phyloP scores from a whole-genome alignment of 2,888 invertebrate species.

The Hybos culiciformis region DNA sequence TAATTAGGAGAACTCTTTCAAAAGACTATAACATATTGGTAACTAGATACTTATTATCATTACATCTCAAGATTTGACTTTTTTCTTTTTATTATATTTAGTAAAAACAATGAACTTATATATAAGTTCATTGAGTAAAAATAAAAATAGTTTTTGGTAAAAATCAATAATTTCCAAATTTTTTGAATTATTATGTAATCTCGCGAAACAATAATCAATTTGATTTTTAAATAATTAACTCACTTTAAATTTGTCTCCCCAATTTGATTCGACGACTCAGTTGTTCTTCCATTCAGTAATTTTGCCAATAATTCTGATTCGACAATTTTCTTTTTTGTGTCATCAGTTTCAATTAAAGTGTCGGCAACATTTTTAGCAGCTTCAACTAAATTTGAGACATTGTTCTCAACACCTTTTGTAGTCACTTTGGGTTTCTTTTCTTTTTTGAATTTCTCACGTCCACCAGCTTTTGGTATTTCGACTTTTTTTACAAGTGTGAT shows the following conservation, averaged over 20 bases:
- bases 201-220: background rate
- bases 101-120: too few relatives aligned
- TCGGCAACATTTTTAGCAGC: constrained; percentile 63
- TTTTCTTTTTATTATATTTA: too few relatives aligned
- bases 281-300: constrained; percentile 38
- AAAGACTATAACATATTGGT: background rate
- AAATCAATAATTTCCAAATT: background rate
- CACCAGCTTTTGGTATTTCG: constrained; percentile 26
- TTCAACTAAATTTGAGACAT: constrained; percentile 22
- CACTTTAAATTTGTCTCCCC: constrained; percentile 25
- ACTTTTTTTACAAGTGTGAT: constrained; percentile 14
- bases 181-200: too few relatives aligned
- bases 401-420: constrained; percentile 16
- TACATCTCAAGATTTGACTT: too few relatives aligned
- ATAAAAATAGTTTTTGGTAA: background rate
- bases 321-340: constrained; percentile 39
- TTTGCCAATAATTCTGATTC: constrained; percentile 61
- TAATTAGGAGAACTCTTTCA: background rate
- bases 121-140: too few relatives aligned
- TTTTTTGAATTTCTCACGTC: constrained; percentile 15
- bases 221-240: background rate
- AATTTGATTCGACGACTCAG: constrained; percentile 5
- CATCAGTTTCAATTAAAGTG: constrained; percentile 49
- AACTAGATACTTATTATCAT: background rate
- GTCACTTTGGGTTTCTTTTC: constrained; percentile 16